These are phyloP conservation scores for Apis dorsata DNA, from an alignment of 1,140 invertebrate genomes.

Conservation along the genomic window DNA sequence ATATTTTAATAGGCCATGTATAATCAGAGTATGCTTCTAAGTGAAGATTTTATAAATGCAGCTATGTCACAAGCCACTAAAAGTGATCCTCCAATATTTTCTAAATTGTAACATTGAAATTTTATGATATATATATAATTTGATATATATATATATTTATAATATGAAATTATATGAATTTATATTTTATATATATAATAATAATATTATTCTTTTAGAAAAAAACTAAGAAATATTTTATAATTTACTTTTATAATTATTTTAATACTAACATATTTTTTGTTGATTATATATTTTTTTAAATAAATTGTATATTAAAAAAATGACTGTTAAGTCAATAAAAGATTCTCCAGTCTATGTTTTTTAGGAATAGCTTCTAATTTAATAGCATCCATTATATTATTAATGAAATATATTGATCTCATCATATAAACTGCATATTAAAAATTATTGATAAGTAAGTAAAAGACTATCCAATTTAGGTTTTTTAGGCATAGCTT, in stretches of 20 bases:
- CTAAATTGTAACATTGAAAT: conserved; percentile 83
- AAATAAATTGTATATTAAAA: conserved; percentile 3
- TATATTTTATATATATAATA: background rate
- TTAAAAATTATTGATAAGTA: background rate
- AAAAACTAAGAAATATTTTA: conserved; percentile 1
- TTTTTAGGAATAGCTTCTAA: conserved; percentile 55
- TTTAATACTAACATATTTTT: conserved; percentile 31
- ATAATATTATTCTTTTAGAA: conserved; percentile 5
- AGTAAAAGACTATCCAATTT: conserved; percentile 45
- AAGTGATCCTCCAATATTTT: conserved; percentile 83
- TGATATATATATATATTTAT: too few relatives aligned
- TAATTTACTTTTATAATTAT: conserved; percentile 16
- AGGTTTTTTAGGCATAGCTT: conserved; percentile 49
- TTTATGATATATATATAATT: background rate
- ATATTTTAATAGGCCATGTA: conserved; percentile 82
- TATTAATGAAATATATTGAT: conserved; percentile 73
- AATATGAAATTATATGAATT: background rate
- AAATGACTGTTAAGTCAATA: conserved; percentile 18
- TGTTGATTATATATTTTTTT: background rate
- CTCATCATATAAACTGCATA: conserved; percentile 40
- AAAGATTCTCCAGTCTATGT: conserved; percentile 43
- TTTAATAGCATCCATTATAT: conserved; percentile 71
- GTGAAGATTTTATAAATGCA: conserved; percentile 93
- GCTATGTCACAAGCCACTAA: conserved; percentile 88
- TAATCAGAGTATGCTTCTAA: conserved; percentile 93